A percentile compares a stretch with the other conserved stretches of the same genome.
Conservation (phyloP, 2,888 invertebrate genomes). For the Aphelenchoides bicaudatus region DNA sequence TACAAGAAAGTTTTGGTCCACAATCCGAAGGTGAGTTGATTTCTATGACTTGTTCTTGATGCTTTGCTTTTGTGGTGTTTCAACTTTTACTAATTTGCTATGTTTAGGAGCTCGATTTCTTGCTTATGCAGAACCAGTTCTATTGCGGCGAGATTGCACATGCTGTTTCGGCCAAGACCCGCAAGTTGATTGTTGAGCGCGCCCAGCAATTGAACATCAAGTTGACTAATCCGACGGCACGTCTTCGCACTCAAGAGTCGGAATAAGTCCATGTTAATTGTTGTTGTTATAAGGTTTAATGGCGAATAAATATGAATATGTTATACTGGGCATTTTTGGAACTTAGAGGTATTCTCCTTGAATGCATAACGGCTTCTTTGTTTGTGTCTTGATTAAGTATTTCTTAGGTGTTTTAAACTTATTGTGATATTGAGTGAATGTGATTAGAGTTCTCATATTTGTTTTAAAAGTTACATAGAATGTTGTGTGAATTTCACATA, state of each 20-base stretch:
- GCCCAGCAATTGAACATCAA: constrained; percentile 84
- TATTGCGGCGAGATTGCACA: constrained; percentile 97
- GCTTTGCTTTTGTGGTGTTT: not conserved
- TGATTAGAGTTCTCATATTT: too few species aligned
- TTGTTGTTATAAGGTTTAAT: constrained; percentile 52
- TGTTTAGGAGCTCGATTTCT: constrained; percentile 82
- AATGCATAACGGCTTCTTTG: constrained; percentile 1
- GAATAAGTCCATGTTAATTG: constrained; percentile 71
- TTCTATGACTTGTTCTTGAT: not conserved
- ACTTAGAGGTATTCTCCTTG: not conserved
- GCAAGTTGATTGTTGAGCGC: constrained; percentile 90
- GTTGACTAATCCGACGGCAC: constrained; percentile 85
- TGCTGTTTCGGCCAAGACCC: constrained; percentile 92
- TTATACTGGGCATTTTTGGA: not conserved
- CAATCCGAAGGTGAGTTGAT: constrained; percentile 72
- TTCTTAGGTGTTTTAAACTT: not conserved
- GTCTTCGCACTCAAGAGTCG: constrained; percentile 94
- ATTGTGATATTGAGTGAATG: too few species aligned
- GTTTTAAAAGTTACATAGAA: too few species aligned
- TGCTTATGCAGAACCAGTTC: constrained; percentile 97
- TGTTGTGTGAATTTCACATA: too few species aligned
- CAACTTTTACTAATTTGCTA: constrained; percentile 2
- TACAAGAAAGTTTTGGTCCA: constrained; percentile 91
- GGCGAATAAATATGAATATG: constrained; percentile 19
- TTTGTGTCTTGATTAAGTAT: not conserved